Percentiles rank a stretch among this genome's conserved stretches.
Conservation (phyloP, 2,797 vertebrate genomes). For the Lemur catta region DNA sequence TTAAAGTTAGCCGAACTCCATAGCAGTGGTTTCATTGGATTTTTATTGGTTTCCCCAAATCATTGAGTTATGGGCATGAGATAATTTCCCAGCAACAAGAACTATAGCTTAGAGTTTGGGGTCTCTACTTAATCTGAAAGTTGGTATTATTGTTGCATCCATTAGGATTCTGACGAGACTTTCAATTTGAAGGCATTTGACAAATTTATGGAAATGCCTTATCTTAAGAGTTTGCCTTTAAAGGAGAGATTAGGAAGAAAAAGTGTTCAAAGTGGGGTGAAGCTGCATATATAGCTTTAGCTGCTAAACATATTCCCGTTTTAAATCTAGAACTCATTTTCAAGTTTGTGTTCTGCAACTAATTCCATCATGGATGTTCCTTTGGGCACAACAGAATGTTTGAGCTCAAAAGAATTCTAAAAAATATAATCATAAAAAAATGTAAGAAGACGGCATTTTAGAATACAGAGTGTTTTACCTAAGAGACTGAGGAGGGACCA, state of each 20-base stretch:
- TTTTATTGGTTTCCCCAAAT: constrained; percentile 9
- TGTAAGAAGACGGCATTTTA: neutral
- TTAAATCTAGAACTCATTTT: constrained; percentile 18
- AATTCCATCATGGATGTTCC: neutral
- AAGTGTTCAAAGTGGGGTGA: neutral
- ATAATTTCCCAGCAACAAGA: neutral
- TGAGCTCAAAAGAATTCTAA: neutral
- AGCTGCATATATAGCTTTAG: neutral
- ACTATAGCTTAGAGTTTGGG: neutral
- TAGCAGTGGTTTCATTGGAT: neutral
- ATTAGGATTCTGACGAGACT: neutral
- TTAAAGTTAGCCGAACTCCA: neutral
- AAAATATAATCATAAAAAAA: neutral
- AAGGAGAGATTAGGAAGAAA: neutral
- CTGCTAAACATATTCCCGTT: neutral
- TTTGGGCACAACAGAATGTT: neutral
- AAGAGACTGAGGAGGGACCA: neutral
- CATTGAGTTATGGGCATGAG: neutral
- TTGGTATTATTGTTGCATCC: neutral
- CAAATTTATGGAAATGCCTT: constrained; percentile 18
- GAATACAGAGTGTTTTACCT: neutral
- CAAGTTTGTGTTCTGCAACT: neutral
- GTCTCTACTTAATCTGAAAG: neutral
- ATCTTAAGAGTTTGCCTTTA: constrained; percentile 2
- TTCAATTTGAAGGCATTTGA: constrained; percentile 18